Conservation (phyloP, 2,113 vertebrate species). For the Sceloporus tristichus region DNA sequence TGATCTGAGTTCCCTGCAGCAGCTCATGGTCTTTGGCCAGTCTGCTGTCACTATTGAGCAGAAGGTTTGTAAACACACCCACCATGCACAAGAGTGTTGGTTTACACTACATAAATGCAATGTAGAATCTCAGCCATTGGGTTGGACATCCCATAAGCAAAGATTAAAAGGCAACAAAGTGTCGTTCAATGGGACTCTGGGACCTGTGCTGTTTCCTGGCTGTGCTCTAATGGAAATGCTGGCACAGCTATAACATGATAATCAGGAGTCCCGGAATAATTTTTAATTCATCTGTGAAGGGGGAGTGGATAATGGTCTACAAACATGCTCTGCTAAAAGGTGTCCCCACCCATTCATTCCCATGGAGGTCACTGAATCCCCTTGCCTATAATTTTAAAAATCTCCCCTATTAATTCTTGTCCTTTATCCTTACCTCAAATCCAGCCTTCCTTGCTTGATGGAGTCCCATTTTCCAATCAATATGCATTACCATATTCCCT, state of each 20-base stretch:
- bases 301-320: slow-evolving; percentile 20
- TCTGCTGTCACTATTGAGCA: too few species aligned
- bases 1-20: too few species aligned
- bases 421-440: slow-evolving; percentile 60
- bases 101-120: too few species aligned
- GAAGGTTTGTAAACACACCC: too few species aligned
- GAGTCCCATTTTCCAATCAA: slow-evolving; percentile 69
- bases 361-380: slow-evolving; percentile 45
- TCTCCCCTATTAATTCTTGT: slow-evolving; percentile 73
- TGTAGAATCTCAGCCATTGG: too few species aligned
- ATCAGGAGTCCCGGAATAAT: neutral
- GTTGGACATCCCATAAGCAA: neutral
- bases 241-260: neutral
- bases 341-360: slow-evolving; percentile 42
- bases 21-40: neutral
- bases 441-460: slow-evolving; percentile 45
- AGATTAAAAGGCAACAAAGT: neutral
- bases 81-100: too few species aligned
- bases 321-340: slow-evolving; percentile 27
- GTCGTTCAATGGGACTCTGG: neutral
- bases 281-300: slow-evolving; percentile 35
- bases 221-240: slow-evolving; percentile 21
- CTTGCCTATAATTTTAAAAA: slow-evolving; percentile 60
- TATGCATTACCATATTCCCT: slow-evolving; percentile 72
- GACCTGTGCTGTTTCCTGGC: too few species aligned